Base-by-base conservation (phyloP, 2,113 vertebrate genomes). In the Etheostoma cragini region DNA sequence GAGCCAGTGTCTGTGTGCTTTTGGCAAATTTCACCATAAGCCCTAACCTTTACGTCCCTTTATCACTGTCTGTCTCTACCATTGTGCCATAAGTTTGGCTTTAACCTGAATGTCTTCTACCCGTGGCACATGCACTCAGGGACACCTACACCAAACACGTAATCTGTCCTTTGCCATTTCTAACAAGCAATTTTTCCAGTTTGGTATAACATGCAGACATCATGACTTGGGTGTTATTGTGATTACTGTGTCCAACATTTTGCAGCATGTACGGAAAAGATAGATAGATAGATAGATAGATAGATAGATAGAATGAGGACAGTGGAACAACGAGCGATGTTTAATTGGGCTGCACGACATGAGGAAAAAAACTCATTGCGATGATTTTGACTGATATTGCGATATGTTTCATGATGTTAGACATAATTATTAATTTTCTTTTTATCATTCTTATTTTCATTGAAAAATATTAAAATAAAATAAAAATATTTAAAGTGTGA, bases 1-100 rank as follows among this genome's bases (percentile, higher is more conserved):
- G 56, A 76, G 73, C 10, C 46, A 76, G 83, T 38, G 73, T 66
- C 82, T 83, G 74, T 83, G 74, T 75, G 76, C 80, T 88, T 87
- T 87, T 89, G 88, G 88, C 80, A 80, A 80, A 77, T 75, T 88
- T 60, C 77, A 76, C 70, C 57, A 83, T 79, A 83, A 87, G 73
- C 83, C 76, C 57, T 64, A 87, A 83, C 85, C 57, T 68, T 60
- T 69, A 45, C 76, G 65, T 58, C 68, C 54, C 46, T 80, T 65
- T 76, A 16, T 21, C 58, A 17, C 24, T 62, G 26, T 77, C 30
- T 67, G 15, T 73, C 52, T 46, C 69, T 52, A 21, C 42, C 17
- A 57, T 76, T 76, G 72, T 85, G 70, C 82, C 69, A 70, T 67
- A 47, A 93, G 11, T 54, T 42, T 81, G 35, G 47, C 70, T 80